These are phyloP conservation scores for Microcebus jonahi DNA, from an alignment of 2,113 vertebrate genomes.

Conservation along the genomic window DNA sequence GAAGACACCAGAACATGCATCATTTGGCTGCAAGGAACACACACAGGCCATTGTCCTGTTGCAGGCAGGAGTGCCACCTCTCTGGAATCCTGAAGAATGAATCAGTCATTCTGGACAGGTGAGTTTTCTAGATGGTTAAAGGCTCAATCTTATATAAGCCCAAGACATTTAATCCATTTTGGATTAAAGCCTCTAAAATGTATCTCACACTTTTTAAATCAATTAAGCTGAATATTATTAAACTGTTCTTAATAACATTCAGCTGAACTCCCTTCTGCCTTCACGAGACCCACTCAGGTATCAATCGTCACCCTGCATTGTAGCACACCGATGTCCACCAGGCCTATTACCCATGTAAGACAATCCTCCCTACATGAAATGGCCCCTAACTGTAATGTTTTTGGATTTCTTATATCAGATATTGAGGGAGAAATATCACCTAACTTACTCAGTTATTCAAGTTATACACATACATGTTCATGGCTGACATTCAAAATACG, in stretches of 20 bases:
- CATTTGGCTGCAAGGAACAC: fast-evolving
- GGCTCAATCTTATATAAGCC: not conserved
- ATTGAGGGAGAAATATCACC: not conserved
- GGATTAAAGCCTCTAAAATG: not conserved
- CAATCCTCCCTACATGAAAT: not conserved
- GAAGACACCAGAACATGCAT: too few species aligned
- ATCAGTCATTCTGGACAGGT: not conserved
- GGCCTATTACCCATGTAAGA: not conserved
- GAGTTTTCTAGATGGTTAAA: not conserved
- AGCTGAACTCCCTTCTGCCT: too few species aligned
- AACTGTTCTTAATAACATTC: not conserved
- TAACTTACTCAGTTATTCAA: not conserved
- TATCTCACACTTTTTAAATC: not conserved
- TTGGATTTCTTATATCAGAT: not conserved
- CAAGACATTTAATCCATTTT: not conserved
- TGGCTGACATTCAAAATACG: not conserved
- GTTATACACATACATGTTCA: not conserved
- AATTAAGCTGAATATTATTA: not conserved
- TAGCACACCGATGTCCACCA: not conserved
- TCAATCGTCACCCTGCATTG: not conserved
- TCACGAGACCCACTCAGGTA: not conserved
- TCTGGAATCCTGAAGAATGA: not conserved
- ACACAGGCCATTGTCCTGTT: not conserved
- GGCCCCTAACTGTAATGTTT: too few species aligned
- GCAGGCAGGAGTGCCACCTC: not conserved